Conservation (phyloP, 2,797 vertebrate species). For the Cynodonichthys magdalenae region DNA sequence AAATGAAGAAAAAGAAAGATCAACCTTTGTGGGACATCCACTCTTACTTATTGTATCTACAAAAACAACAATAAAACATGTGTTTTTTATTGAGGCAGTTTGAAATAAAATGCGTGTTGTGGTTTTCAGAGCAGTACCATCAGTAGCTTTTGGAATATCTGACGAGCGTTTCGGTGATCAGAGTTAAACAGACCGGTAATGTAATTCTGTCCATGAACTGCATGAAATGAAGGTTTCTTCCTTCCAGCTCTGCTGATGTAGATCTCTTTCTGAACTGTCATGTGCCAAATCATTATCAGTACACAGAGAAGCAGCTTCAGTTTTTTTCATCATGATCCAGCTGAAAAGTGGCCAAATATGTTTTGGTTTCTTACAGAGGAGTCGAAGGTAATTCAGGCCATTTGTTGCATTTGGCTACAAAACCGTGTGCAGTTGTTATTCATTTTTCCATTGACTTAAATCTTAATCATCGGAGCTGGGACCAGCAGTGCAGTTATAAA, state of each 20-base stretch:
- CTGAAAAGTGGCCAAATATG: constrained; percentile 30
- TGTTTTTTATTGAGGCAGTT: constrained; percentile 1
- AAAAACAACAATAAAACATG: constrained; percentile 9
- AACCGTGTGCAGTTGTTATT: constrained; percentile 46
- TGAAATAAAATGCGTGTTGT: neutral
- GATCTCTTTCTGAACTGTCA: constrained; percentile 30
- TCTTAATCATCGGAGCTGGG: constrained; percentile 53
- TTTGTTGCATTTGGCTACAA: constrained; percentile 45
- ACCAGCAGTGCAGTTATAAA: constrained; percentile 36
- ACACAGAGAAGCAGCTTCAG: constrained; percentile 13
- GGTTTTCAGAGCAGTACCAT: neutral
- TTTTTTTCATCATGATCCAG: constrained; percentile 41
- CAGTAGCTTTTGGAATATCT: neutral
- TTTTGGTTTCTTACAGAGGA: constrained; percentile 36
- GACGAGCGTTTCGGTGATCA: neutral
- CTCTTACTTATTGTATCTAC: neutral
- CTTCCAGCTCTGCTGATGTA: neutral
- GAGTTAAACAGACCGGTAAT: neutral
- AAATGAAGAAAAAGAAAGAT: neutral
- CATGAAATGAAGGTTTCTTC: constrained; percentile 2
- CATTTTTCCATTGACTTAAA: constrained; percentile 58
- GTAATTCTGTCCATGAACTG: neutral
- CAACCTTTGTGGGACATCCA: neutral
- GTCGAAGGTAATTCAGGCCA: constrained; percentile 57
- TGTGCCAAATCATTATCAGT: constrained; percentile 35